Conservation (phyloP, 2,113 vertebrate species). For the Corythornis cristatus region DNA sequence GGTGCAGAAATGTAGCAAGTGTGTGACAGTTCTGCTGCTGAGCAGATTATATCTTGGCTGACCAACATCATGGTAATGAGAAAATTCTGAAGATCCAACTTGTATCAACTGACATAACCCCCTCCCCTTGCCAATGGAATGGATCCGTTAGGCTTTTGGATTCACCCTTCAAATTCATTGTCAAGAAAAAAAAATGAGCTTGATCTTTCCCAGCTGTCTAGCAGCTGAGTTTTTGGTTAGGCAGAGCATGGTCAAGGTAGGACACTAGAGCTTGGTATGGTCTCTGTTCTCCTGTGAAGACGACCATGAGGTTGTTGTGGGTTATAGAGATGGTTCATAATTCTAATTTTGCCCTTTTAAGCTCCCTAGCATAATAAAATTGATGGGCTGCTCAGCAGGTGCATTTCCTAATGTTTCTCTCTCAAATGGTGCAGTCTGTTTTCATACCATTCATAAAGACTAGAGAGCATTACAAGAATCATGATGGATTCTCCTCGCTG, state of each 20-base stretch:
- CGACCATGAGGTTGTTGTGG: neutral
- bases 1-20: conserved; percentile 22
- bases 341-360: conserved; percentile 1
- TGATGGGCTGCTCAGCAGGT: neutral
- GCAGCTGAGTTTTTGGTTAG: conserved; percentile 35
- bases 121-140: conserved; percentile 9
- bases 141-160: conserved; percentile 20
- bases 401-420: neutral
- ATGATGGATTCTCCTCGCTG: neutral
- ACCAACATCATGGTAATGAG: conserved; percentile 21
- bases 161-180: conserved; percentile 38
- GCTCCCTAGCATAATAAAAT: neutral
- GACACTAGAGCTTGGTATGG: neutral
- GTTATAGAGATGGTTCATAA: neutral
- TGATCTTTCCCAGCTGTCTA: conserved; percentile 50
- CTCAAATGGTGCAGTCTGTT: neutral
- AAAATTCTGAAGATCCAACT: conserved; percentile 46
- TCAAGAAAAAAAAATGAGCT: conserved; percentile 1
- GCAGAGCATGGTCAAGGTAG: neutral
- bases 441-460: neutral
- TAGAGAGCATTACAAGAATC: neutral
- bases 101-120: neutral
- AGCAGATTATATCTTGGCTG: conserved; percentile 59
- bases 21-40: conserved; percentile 48
- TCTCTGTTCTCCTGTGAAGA: neutral